Percentiles rank a stretch among this genome's conserved stretches.
phyloP scores from a whole-genome alignment of 2,888 invertebrate genomes.

The Drosophila emarginata region DNA sequence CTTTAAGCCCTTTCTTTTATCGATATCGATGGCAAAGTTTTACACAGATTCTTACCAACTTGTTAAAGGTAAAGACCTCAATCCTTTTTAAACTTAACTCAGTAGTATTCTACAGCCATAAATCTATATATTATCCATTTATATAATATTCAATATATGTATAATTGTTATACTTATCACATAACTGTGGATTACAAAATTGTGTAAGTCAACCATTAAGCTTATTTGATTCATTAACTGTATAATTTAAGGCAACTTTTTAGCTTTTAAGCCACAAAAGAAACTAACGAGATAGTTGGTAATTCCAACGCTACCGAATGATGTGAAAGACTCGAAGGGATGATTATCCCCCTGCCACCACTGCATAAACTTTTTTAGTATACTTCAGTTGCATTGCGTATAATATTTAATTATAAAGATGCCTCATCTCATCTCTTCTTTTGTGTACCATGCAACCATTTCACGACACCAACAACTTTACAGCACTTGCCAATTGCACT shows the following conservation, averaged over 20 bases:
- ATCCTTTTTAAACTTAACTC: no score
- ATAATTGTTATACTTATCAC: background rate
- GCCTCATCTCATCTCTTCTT: slow-evolving; percentile 21
- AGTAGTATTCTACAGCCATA: no score
- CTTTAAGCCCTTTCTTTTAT: no score
- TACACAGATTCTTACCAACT: no score
- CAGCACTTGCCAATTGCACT: slow-evolving; percentile 74
- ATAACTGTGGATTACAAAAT: background rate
- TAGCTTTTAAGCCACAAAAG: slow-evolving; percentile 41
- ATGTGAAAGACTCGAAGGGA: slow-evolving; percentile 1
- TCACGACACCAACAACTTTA: slow-evolving; percentile 34
- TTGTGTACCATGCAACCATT: background rate
- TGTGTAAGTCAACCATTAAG: background rate
- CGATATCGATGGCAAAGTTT: no score
- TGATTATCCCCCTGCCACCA: background rate
- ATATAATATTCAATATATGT: background rate
- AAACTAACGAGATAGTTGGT: slow-evolving; percentile 10
- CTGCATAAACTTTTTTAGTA: slow-evolving; percentile 54
- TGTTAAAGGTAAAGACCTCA: no score
- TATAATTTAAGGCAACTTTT: slow-evolving; percentile 66
- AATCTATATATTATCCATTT: background rate
- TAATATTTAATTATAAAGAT: slow-evolving; percentile 72
- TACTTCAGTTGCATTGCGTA: slow-evolving; percentile 78
- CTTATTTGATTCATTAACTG: slow-evolving; percentile 66
- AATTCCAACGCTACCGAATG: slow-evolving; percentile 28